phyloP scores from a whole-genome alignment of 2,888 invertebrate species.

The Zonitis immaculata region DNA sequence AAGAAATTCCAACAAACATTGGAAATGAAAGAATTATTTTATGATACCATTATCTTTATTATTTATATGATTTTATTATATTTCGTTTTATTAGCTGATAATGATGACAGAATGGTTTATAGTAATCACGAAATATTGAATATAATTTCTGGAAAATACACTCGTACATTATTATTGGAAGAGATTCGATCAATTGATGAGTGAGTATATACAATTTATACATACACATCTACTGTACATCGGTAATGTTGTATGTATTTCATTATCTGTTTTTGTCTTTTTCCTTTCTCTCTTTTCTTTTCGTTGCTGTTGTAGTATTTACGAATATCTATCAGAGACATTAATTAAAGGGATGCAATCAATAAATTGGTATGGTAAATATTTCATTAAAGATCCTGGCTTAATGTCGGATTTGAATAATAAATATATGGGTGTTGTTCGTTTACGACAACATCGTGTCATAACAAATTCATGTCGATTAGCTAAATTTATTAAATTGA shows the following conservation, averaged over 20 bases:
- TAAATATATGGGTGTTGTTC: constrained; percentile 34
- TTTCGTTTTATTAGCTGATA: constrained; percentile 29
- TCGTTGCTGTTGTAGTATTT: constrained; percentile 31
- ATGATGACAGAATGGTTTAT: constrained; percentile 22
- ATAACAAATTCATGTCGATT: constrained; percentile 12
- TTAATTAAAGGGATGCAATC: constrained; percentile 30
- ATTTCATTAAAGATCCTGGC: constrained; percentile 30
- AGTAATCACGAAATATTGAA: constrained; percentile 27
- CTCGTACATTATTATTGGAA: constrained; percentile 3
- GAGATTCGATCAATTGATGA: background rate
- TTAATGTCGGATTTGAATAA: constrained; percentile 35
- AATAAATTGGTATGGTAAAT: constrained; percentile 34
- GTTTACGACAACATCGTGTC: constrained; percentile 31
- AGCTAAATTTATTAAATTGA: background rate
- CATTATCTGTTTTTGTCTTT: too few species aligned
- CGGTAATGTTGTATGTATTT: too few species aligned
- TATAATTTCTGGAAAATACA: constrained; percentile 20
- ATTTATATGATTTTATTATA: constrained; percentile 34
- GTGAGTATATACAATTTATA: too few species aligned
- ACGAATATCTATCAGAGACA: constrained; percentile 24
- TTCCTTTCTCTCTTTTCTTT: too few species aligned
- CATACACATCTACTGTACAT: too few species aligned
- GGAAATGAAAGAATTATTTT: constrained; percentile 12
- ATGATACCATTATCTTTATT: constrained; percentile 33
- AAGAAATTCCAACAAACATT: background rate